Percentiles rank a stretch among this genome's conserved stretches.
These are phyloP conservation scores for Xiphophorus birchmanni DNA, from an alignment of 2,797 vertebrate genomes.

Conservation along the genomic window DNA sequence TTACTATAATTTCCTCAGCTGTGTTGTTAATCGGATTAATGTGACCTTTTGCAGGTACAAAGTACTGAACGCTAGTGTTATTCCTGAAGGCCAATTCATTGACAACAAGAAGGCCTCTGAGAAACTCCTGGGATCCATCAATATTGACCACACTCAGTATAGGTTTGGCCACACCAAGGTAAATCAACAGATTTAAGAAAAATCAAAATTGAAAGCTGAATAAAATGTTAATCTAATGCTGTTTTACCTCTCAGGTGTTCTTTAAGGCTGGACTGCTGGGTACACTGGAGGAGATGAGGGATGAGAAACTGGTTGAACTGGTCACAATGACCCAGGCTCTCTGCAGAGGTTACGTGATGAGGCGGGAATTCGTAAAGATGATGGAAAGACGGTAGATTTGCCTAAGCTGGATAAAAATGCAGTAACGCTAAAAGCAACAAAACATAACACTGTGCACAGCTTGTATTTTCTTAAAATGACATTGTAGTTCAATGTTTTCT, in stretches of 20 bases:
- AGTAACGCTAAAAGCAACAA: not conserved
- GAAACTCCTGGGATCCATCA: constrained; percentile 88
- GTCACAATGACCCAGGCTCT: constrained; percentile 82
- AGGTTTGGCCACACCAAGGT: constrained; percentile 93
- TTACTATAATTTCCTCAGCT: not conserved
- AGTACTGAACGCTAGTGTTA: constrained; percentile 28
- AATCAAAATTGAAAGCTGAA: not conserved
- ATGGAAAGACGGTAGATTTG: constrained; percentile 76
- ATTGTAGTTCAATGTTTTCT: not conserved
- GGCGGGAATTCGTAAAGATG: constrained; percentile 84
- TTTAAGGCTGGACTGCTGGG: constrained; percentile 71
- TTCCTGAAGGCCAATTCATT: constrained; percentile 33
- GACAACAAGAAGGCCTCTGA: constrained; percentile 84
- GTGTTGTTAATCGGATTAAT: not conserved
- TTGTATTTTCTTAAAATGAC: not conserved
- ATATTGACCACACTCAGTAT: constrained; percentile 88
- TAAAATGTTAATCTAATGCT: not conserved
- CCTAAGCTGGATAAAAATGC: not conserved
- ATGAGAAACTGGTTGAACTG: constrained; percentile 74
- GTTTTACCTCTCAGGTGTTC: not conserved
- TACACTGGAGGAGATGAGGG: constrained; percentile 78
- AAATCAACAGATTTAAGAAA: constrained; percentile 23
- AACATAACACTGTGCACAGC: not conserved
- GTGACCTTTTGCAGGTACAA: constrained; percentile 14
- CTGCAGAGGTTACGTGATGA: constrained; percentile 83